These are phyloP conservation scores for Mesembrinibis cayennensis DNA, from an alignment of 2,113 vertebrate genomes.

Conservation along the genomic window DNA sequence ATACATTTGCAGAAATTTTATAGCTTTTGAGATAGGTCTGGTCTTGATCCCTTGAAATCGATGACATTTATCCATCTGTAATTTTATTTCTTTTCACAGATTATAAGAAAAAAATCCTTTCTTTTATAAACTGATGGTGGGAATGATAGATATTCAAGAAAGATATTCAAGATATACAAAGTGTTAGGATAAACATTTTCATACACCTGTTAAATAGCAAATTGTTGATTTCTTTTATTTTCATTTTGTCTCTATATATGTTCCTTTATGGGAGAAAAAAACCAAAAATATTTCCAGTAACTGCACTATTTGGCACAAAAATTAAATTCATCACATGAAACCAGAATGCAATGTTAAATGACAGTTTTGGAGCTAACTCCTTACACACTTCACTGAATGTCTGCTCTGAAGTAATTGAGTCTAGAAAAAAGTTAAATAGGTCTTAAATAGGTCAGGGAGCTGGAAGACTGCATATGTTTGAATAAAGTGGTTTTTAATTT, in stretches of 20 bases:
- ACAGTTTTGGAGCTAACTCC: background rate
- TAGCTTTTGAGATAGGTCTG: background rate
- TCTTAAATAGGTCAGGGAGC: background rate
- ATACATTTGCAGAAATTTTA: background rate
- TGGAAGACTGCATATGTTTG: background rate
- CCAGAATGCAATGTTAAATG: background rate
- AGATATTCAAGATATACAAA: background rate
- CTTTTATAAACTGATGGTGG: fast-evolving
- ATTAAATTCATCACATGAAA: background rate
- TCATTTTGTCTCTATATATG: background rate
- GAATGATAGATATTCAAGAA: background rate
- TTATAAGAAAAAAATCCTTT: background rate
- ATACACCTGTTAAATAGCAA: background rate
- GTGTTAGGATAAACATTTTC: background rate
- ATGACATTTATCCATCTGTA: background rate
- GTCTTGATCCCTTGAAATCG: background rate
- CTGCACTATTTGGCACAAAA: background rate
- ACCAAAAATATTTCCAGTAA: background rate
- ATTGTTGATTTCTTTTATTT: background rate
- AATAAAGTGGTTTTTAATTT: slow-evolving; percentile 8
- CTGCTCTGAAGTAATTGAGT: background rate
- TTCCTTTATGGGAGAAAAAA: background rate
- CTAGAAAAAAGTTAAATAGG: background rate
- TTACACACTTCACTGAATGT: background rate
- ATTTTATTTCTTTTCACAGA: background rate